Conservation (phyloP, 2,888 invertebrate genomes). For the Chesias legatella region DNA sequence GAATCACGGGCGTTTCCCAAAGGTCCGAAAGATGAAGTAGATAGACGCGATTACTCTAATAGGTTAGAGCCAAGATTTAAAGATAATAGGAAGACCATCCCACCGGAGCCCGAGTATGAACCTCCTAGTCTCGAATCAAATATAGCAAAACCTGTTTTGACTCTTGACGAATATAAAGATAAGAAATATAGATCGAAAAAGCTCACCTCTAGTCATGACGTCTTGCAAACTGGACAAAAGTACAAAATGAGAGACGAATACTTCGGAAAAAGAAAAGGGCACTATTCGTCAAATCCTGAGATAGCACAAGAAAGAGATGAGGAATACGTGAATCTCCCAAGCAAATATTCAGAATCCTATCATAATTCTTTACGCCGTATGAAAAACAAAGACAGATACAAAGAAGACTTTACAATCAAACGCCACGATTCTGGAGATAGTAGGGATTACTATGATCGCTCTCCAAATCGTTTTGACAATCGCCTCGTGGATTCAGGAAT, state of each 20-base stretch:
- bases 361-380: slow-evolving; percentile 83
- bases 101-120: slow-evolving; percentile 80
- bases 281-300: slow-evolving; percentile 83
- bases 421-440: slow-evolving; percentile 76
- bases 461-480: slow-evolving; percentile 75
- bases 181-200: slow-evolving; percentile 73
- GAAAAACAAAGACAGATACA: slow-evolving; percentile 72
- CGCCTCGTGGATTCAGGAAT: slow-evolving; percentile 89
- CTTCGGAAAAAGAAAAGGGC: slow-evolving; percentile 71
- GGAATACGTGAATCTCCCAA: slow-evolving; percentile 70
- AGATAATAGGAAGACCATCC: slow-evolving; percentile 57
- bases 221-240: slow-evolving; percentile 64
- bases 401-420: slow-evolving; percentile 58
- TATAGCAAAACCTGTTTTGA: slow-evolving; percentile 77
- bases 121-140: slow-evolving; percentile 85
- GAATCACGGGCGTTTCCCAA: slow-evolving; percentile 62
- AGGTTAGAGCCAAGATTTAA: slow-evolving; percentile 54
- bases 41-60: slow-evolving; percentile 63
- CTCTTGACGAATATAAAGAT: slow-evolving; percentile 81
- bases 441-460: slow-evolving; percentile 67
- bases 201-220: slow-evolving; percentile 74
- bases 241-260: slow-evolving; percentile 69
- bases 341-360: slow-evolving; percentile 63
- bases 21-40: slow-evolving; percentile 57
- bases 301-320: slow-evolving; percentile 77